Conservation (phyloP, 92 coral and sea anemone genomes). For the Phymanthus crucifer region DNA sequence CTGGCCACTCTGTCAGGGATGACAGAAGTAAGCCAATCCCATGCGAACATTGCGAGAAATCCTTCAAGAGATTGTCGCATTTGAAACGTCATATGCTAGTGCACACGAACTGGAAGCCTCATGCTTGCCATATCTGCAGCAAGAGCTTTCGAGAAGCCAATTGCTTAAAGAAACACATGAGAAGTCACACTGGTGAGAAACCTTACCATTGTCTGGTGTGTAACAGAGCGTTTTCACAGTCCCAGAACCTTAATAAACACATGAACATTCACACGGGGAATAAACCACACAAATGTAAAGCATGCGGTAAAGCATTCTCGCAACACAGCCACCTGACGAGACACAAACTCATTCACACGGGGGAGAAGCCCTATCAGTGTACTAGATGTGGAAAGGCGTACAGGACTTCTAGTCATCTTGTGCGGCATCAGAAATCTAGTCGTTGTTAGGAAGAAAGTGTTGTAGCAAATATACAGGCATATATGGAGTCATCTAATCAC, state of each 20-base stretch:
- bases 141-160: slow-evolving; percentile 24
- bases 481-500: too few species aligned
- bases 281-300: slow-evolving; percentile 49
- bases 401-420: slow-evolving; percentile 28
- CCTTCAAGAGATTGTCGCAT: neutral
- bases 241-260: slow-evolving; percentile 38
- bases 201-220: slow-evolving; percentile 29
- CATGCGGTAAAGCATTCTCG: slow-evolving; percentile 48
- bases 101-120: slow-evolving; percentile 9
- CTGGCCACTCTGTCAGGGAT: neutral
- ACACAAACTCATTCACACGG: slow-evolving; percentile 49
- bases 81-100: slow-evolving; percentile 20
- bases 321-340: slow-evolving; percentile 40
- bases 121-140: slow-evolving; percentile 17
- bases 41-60: neutral
- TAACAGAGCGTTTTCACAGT: slow-evolving; percentile 30
- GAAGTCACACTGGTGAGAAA: slow-evolving; percentile 36
- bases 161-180: slow-evolving; percentile 27
- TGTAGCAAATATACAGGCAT: too few species aligned
- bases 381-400: slow-evolving; percentile 37
- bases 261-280: slow-evolving; percentile 56
- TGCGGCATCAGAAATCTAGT: slow-evolving; percentile 19
- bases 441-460: neutral
- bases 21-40: neutral
- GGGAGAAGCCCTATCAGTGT: slow-evolving; percentile 55